Percentiles rank a stretch among this genome's conserved stretches.
phyloP scores from a whole-genome alignment of 2,113 vertebrate genomes.

The Chitala chitala region DNA sequence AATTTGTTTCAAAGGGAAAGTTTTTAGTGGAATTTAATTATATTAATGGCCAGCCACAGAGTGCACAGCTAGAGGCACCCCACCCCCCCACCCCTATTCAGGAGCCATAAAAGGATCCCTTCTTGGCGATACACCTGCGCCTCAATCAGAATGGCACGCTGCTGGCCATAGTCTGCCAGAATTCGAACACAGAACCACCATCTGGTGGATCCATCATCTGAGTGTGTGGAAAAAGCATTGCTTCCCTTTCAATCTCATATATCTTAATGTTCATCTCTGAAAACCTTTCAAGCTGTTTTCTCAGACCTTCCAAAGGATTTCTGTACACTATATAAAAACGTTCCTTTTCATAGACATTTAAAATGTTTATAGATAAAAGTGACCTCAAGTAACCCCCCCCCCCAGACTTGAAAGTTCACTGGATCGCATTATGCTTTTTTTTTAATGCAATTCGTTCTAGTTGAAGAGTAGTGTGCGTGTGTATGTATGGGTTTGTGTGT shows the following conservation, averaged over 20 bases:
- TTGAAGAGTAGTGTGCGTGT: too few species aligned
- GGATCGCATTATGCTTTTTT: too few species aligned
- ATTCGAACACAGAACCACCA: not conserved
- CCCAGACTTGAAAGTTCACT: too few species aligned
- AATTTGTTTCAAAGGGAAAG: slow-evolving; percentile 68
- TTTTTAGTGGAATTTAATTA: slow-evolving; percentile 67
- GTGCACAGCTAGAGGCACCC: slow-evolving; percentile 39
- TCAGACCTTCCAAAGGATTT: not conserved
- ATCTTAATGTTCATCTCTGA: not conserved
- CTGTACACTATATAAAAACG: not conserved
- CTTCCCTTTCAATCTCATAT: not conserved
- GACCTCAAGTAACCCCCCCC: too few species aligned
- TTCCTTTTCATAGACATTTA: not conserved
- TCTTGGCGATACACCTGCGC: not conserved
- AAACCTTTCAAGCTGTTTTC: not conserved
- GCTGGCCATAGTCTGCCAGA: not conserved
- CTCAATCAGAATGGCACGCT: not conserved
- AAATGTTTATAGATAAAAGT: too few species aligned
- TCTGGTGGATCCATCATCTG: not conserved
- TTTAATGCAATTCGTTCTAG: too few species aligned
- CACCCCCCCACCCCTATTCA: not conserved
- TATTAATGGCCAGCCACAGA: slow-evolving; percentile 59
- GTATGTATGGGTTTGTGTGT: too few species aligned
- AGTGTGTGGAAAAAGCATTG: not conserved
- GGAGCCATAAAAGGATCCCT: not conserved